Base-by-base conservation (phyloP, 1,140 invertebrate species). In the Nebria ingens region DNA sequence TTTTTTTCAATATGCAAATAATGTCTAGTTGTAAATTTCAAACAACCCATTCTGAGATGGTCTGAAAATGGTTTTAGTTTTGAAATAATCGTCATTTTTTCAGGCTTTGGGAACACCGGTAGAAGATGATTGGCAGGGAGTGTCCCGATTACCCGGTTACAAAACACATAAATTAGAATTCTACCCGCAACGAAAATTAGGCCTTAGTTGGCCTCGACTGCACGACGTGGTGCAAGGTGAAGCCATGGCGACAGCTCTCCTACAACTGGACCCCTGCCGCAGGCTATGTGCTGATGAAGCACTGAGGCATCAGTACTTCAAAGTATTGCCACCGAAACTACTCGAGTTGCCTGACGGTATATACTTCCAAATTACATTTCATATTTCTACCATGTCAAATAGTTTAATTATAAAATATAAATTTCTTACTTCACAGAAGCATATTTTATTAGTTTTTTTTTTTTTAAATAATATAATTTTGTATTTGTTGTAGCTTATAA, bases 321-420 rank as follows among this genome's bases (percentile, higher is more conserved):
- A 80, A 57, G 83, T 86, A 63, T 81, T 97, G 72, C 93, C 94
- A 66, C 82, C 79, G 69, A 86, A 91, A 76, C 79, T 97, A 56
- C 85, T 87, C 69, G 88, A 93, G 70, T 80, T 97, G 72, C 90
- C 91, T 62, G 87, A 91, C 69, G 88, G 91, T 94, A 73, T 81
- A 81, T 22, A 38, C 20, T 13, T 53, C 45, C 51, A 20, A 23
- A 49, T 42, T 22, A 21, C 21, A 23, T 21, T 15, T 13, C 9
- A n/a, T 19, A 57, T 20, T n/a, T n/a, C 19, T 53, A 42, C 25
- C 23, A 40, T 20, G 19, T 49, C 21, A 20, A 17, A 19, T 58
- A 13, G 38, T 56, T 49, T 51, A 53, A 40, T 59, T 49, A 17
- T 54, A 52, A 53, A 58, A 9, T 13, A 52, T 58, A 13, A 23